Base-by-base conservation (phyloP, 2,113 vertebrate genomes). In the Sinocyclocheilus anshuiensis region DNA sequence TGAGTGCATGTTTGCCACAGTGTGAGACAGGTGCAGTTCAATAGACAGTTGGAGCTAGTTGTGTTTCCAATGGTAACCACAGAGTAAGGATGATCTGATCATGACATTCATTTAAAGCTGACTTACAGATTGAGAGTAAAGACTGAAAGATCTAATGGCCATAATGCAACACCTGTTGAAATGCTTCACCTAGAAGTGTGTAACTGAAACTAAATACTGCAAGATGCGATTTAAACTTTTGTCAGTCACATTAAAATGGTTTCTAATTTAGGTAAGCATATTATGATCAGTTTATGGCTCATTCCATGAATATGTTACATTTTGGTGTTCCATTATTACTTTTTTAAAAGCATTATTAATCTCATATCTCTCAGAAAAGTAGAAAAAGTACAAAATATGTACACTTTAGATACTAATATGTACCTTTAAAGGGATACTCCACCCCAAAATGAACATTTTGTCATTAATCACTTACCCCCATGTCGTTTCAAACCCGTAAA, bases 11-110 rank as follows among this genome's bases (percentile, higher is more conserved):
- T 53, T 45, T 48, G 61, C 42, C 39, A 67, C 15, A 26, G 79
- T 48, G 80, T 22, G 50, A 72, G 69, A 74, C 69, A 59, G 65
- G 81, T 84, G 81, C 50, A 18, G 9, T 24, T 84, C 50, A 83
- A 72, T 24, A 72, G 20, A 74, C 48, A 72, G 50, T 33, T 67
- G 79, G 0, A 12, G 81, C 45, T 53, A 18, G 53, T 26, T 84
- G 18, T 24, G 29, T 57, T 83, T 55, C 67, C 50, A 74, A 13
- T 16, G 18, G 29, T 74, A 33, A 83, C 65, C 8, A n/a, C 50
- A 33, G 61, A 55, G 63, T 13, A 71, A 83, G 8, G n/a, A 45
- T 42, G 79, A 45, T 65, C 15, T 77, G 45, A 77, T 29, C 24
- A 29, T 77, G 24, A 55, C 75, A 53, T 77, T 55, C 55, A 26